These are phyloP conservation scores for Chaetogeoica ovagalla DNA, from an alignment of 2,888 invertebrate genomes.

Conservation along the genomic window DNA sequence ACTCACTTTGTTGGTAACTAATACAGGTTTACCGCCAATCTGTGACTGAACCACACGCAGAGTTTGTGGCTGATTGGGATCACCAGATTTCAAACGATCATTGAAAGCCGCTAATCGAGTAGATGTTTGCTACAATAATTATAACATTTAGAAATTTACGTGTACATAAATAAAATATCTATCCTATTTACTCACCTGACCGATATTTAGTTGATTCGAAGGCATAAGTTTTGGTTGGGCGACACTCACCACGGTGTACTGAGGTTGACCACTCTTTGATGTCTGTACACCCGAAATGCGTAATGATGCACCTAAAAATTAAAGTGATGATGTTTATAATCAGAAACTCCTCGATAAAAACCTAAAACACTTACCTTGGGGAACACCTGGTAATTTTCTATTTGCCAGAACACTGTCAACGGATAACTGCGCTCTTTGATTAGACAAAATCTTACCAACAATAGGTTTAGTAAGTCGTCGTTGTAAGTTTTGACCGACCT, in stretches of 20 bases:
- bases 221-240: slow-evolving; percentile 56
- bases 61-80: slow-evolving; percentile 40
- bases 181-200: slow-evolving; percentile 20
- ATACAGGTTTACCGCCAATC: slow-evolving; percentile 65
- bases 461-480: slow-evolving; percentile 30
- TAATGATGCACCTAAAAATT: slow-evolving; percentile 31
- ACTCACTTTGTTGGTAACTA: slow-evolving; percentile 60
- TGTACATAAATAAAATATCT: not conserved
- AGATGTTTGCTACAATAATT: slow-evolving; percentile 24
- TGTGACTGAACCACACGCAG: slow-evolving; percentile 57
- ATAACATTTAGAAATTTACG: too few relatives aligned
- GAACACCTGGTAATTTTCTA: slow-evolving; percentile 42
- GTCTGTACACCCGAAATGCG: slow-evolving; percentile 41
- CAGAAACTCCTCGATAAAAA: not conserved
- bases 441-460: slow-evolving; percentile 38
- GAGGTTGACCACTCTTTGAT: slow-evolving; percentile 43
- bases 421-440: slow-evolving; percentile 38
- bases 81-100: slow-evolving; percentile 35
- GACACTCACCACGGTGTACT: slow-evolving; percentile 56
- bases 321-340: not conserved
- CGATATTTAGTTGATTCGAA: slow-evolving; percentile 52
- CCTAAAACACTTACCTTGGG: slow-evolving; percentile 23
- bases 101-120: slow-evolving; percentile 28
- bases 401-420: slow-evolving; percentile 26
- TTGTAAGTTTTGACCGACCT: slow-evolving; percentile 22